Evolutionary conservation across 2,888 invertebrate genomes (phyloP).

Genomic region (Alloplasta piceator): DNA sequence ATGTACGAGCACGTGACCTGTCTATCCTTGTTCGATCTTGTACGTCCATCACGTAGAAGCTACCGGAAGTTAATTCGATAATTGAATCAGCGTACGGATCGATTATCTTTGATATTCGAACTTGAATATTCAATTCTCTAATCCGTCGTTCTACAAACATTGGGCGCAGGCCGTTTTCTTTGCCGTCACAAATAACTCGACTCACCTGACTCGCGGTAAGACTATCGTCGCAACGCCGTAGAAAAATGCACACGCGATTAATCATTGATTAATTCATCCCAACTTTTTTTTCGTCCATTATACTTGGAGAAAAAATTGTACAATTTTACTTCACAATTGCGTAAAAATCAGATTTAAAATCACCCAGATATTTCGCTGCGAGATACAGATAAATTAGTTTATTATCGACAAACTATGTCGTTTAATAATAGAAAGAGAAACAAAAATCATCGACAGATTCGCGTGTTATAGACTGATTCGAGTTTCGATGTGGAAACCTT

Average conservation of each 20-base stretch:
- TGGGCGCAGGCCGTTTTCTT: conserved; percentile 47
- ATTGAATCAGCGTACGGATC: conserved; percentile 57
- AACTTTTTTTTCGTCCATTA: not conserved
- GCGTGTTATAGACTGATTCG: conserved; percentile 61
- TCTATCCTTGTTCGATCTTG: conserved; percentile 35
- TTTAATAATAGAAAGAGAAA: no score
- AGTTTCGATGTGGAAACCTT: conserved; percentile 49
- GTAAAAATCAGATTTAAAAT: no score
- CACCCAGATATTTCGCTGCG: no score
- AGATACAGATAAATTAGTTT: no score
- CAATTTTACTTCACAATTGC: no score
- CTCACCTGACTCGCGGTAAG: conserved; percentile 22
- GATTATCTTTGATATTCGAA: conserved; percentile 56
- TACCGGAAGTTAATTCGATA: conserved; percentile 59
- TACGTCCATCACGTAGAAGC: conserved; percentile 12
- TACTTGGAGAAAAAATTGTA: no score
- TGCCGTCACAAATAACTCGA: conserved; percentile 25
- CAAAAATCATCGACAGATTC: not conserved
- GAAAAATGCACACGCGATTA: conserved; percentile 6
- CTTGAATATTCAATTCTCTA: conserved; percentile 26
- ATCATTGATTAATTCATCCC: conserved; percentile 2
- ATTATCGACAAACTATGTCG: no score
- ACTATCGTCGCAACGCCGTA: conserved; percentile 37
- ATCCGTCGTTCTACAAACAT: conserved; percentile 2
- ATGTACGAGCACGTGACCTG: conserved; percentile 12